phyloP scores from a whole-genome alignment of 2,888 invertebrate species.

The Phytoseiulus persimilis region DNA sequence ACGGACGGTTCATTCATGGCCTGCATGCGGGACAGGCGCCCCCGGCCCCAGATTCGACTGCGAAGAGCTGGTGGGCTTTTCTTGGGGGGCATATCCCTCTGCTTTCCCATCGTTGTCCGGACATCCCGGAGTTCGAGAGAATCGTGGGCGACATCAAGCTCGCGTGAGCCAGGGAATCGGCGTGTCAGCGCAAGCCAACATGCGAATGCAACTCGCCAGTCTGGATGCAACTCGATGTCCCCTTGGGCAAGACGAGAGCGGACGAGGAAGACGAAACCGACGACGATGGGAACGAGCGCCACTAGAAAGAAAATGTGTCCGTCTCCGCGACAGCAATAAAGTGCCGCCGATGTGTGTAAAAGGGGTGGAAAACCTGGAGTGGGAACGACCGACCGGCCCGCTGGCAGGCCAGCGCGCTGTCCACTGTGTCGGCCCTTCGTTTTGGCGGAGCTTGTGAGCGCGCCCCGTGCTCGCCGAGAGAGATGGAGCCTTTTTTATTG shows the following conservation, averaged over 20 bases:
- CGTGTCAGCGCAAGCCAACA: not conserved
- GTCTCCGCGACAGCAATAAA: not conserved
- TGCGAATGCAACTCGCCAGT: not conserved
- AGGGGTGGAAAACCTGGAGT: not conserved
- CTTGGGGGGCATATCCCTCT: too few relatives aligned
- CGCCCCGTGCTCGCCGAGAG: not conserved
- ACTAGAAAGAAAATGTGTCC: not conserved
- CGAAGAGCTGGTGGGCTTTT: too few relatives aligned
- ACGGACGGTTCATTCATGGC: too few relatives aligned
- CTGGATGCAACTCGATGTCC: not conserved
- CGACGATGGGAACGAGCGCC: not conserved
- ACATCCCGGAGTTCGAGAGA: too few relatives aligned
- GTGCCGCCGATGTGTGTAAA: not conserved
- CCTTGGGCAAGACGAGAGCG: not conserved
- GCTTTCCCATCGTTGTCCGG: too few relatives aligned
- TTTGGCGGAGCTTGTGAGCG: not conserved
- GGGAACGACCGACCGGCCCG: not conserved
- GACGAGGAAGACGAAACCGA: not conserved
- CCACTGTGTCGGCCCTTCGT: not conserved
- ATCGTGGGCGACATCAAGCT: not conserved
- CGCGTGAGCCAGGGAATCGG: too few relatives aligned
- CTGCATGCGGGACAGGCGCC: too few relatives aligned
- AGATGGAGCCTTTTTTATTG: constrained; percentile 33
- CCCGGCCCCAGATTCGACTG: too few relatives aligned
- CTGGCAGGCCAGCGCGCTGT: not conserved